Conservation (phyloP, 2,888 invertebrate species). For the Lampropteryx suffumata region DNA sequence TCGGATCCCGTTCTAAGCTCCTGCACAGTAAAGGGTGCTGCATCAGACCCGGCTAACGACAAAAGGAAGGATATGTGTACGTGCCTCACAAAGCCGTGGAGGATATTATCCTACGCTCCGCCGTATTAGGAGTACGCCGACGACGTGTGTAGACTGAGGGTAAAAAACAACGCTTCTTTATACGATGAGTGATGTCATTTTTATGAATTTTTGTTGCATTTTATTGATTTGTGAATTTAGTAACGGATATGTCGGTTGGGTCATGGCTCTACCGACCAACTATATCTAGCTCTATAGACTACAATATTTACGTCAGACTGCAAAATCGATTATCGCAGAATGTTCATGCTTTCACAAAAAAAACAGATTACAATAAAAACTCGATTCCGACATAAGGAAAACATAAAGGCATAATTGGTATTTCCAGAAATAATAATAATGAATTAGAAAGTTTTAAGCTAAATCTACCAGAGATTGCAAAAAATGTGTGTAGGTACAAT, state of each 20-base stretch:
- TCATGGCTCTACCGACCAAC: background rate
- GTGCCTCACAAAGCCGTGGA: slow-evolving; percentile 71
- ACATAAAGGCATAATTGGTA: background rate
- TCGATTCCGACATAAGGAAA: background rate
- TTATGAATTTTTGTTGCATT: slow-evolving; percentile 14
- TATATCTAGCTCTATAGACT: too few relatives aligned
- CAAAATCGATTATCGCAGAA: too few relatives aligned
- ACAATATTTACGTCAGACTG: too few relatives aligned
- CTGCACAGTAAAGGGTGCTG: slow-evolving; percentile 27
- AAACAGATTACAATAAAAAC: too few relatives aligned
- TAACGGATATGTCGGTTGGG: slow-evolving; percentile 11
- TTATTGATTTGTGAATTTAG: slow-evolving; percentile 18
- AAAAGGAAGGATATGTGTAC: slow-evolving; percentile 75
- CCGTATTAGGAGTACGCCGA: slow-evolving; percentile 63
- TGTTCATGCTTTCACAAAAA: too few relatives aligned
- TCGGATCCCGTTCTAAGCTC: slow-evolving; percentile 6
- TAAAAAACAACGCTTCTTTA: slow-evolving; percentile 44
- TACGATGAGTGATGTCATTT: slow-evolving; percentile 32
- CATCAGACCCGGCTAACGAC: slow-evolving; percentile 44
- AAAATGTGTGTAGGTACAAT: slow-evolving; percentile 16
- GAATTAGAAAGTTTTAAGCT: too few relatives aligned
- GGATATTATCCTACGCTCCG: slow-evolving; percentile 66
- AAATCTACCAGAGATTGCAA: slow-evolving; percentile 7
- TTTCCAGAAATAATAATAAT: background rate
- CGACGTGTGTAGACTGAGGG: slow-evolving; percentile 37